Percentiles rank a stretch among this genome's conserved stretches.
Evolutionary conservation across 2,888 invertebrate species (phyloP).

Genomic region (Eueremaeus valkanovi): DNA sequence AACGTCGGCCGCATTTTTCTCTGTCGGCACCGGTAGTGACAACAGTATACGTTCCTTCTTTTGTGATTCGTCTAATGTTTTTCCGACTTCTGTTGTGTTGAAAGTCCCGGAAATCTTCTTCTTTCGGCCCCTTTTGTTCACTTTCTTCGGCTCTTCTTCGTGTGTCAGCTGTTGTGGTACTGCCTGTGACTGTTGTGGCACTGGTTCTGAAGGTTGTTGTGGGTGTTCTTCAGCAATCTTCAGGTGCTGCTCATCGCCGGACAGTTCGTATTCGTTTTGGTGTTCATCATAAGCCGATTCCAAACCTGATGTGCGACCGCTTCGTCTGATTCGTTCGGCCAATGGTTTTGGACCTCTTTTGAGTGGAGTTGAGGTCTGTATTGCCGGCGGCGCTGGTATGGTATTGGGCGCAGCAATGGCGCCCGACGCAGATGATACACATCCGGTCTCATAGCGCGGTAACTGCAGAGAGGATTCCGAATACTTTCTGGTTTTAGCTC

Average conservation of each 20-base stretch:
- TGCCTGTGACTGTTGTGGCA: no score
- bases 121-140: constrained; percentile 43
- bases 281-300: constrained; percentile 19
- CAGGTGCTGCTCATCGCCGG: constrained; percentile 14
- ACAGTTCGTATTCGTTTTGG: constrained; percentile 21
- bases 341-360: constrained; percentile 30
- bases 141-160: constrained; percentile 46
- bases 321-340: constrained; percentile 36
- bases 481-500: constrained; percentile 47
- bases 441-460: constrained; percentile 41
- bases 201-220: no score
- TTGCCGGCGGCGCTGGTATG: neutral
- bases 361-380: constrained; percentile 11
- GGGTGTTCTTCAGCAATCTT: constrained; percentile 38
- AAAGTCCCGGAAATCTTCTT: constrained; percentile 47
- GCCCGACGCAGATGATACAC: neutral
- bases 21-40: constrained; percentile 35
- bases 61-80: constrained; percentile 4
- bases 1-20: constrained; percentile 41
- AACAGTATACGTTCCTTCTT: constrained; percentile 35
- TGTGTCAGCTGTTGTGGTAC: constrained; percentile 24
- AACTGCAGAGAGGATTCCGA: constrained; percentile 44
- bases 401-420: constrained; percentile 10
- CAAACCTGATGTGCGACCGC: constrained; percentile 39
- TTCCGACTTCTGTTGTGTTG: constrained; percentile 28